phyloP scores from a whole-genome alignment of 2,113 vertebrate genomes.

The Rhinogobius similis region DNA sequence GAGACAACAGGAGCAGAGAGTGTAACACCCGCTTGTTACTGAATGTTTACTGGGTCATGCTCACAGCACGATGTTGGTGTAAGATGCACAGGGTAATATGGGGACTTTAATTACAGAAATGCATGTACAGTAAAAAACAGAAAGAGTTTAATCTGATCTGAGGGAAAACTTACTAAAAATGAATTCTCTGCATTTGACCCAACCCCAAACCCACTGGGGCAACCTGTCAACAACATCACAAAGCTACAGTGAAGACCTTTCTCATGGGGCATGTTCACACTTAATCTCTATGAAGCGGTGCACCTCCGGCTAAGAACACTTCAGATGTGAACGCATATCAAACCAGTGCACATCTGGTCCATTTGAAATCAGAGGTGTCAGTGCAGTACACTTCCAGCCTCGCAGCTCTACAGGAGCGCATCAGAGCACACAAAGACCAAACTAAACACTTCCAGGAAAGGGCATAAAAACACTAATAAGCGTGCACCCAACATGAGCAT shows the following conservation, averaged over 20 bases:
- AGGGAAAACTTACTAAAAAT: no score
- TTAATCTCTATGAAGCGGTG: not conserved
- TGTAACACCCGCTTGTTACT: not conserved
- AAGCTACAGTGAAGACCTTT: not conserved
- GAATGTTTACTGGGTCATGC: constrained; percentile 16
- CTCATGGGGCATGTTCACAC: not conserved
- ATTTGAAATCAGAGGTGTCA: no score
- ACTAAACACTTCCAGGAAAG: no score
- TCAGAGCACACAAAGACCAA: no score
- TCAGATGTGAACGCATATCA: not conserved
- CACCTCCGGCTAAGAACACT: not conserved
- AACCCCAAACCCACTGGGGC: not conserved
- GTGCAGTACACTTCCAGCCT: no score
- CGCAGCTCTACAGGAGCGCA: no score
- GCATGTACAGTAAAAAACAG: no score
- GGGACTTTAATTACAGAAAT: no score
- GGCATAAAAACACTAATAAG: no score
- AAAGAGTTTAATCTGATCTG: not conserved
- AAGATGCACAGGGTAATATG: not conserved
- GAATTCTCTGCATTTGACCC: not conserved
- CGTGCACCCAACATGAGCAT: no score
- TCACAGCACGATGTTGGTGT: not conserved
- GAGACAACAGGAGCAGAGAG: constrained; percentile 2
- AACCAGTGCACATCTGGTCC: no score
- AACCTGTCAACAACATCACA: not conserved